These are phyloP conservation scores for Thereuonema tuberculata DNA, from an alignment of 1,140 invertebrate species.

Conservation along the genomic window DNA sequence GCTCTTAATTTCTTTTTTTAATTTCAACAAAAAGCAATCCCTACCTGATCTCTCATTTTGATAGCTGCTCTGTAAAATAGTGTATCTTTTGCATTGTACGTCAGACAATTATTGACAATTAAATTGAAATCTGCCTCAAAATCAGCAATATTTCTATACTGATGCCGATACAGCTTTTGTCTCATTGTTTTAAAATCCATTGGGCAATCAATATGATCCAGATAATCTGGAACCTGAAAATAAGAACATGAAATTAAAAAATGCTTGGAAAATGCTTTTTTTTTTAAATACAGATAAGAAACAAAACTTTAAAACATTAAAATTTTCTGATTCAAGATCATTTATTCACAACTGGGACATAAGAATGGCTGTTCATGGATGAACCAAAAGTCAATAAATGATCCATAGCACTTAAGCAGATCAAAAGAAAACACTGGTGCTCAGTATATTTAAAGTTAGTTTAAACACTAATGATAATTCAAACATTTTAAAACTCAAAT, in stretches of 20 bases:
- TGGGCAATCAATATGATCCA: conserved; percentile 77
- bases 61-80: conserved; percentile 62
- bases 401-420: too few species aligned
- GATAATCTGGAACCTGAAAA: conserved; percentile 70
- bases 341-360: too few species aligned
- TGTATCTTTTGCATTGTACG: conserved; percentile 89
- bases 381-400: too few species aligned
- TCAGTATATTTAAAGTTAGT: too few species aligned
- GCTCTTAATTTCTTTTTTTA: too few species aligned
- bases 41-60: conserved; percentile 66
- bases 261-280: too few species aligned
- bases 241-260: too few species aligned
- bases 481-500: too few species aligned
- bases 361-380: too few species aligned
- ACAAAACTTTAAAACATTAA: neutral
- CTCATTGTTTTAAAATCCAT: conserved; percentile 94
- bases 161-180: conserved; percentile 56
- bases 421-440: too few species aligned
- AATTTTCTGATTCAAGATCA: conserved; percentile 1
- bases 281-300: conserved; percentile 2
- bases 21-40: conserved; percentile 9
- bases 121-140: conserved; percentile 82
- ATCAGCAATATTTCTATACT: conserved; percentile 59
- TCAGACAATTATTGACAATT: conserved; percentile 88
- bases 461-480: too few species aligned